Conservation (phyloP, 1,140 invertebrate species). For the Chrysomallon squamiferum region DNA sequence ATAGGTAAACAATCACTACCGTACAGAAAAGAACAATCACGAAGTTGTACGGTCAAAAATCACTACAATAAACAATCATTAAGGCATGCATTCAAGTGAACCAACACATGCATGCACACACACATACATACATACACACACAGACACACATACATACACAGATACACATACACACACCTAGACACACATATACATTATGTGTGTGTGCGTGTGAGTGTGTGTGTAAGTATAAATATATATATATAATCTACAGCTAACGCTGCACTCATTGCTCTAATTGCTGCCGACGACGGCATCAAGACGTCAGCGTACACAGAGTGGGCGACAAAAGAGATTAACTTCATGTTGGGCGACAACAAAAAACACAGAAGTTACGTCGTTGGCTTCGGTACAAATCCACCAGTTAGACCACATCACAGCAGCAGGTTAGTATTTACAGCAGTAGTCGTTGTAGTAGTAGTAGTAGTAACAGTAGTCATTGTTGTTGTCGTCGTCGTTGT, state of each 20-base stretch:
- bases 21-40: neutral
- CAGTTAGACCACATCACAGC: conserved; percentile 58
- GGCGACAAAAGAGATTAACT: conserved; percentile 70
- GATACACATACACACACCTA: conserved; percentile 4
- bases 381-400: conserved; percentile 70
- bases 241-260: conserved; percentile 31
- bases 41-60: neutral
- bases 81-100: neutral
- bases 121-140: neutral
- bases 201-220: no score
- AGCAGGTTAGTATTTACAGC: no score
- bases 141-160: conserved; percentile 10
- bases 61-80: neutral
- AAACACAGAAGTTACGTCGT: conserved; percentile 67
- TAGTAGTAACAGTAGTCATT: no score
- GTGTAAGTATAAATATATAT: neutral
- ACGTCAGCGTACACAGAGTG: conserved; percentile 60
- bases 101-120: neutral
- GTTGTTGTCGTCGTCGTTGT: no score
- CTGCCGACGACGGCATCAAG: conserved; percentile 39
- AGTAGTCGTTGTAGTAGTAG: no score
- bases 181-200: neutral
- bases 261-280: conserved; percentile 44
- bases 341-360: conserved; percentile 70
- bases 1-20: neutral